phyloP scores from a whole-genome alignment of 2,888 invertebrate species.

The Limenitis camilla region DNA sequence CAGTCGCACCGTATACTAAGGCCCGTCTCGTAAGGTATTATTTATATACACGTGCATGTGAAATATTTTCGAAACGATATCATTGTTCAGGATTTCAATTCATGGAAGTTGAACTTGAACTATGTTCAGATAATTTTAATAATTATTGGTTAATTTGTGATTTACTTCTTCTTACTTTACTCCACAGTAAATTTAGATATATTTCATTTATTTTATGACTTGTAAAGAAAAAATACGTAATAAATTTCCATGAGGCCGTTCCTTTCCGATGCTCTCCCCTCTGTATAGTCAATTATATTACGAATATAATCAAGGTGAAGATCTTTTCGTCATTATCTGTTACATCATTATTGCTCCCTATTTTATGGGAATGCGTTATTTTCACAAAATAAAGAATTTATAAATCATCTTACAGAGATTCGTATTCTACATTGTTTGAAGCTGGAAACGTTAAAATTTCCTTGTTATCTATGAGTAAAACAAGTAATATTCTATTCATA shows the following conservation, averaged over 20 bases:
- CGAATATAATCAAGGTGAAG: conserved; percentile 6
- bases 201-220: not conserved
- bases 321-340: conserved; percentile 9
- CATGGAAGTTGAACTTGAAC: conserved; percentile 17
- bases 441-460: not conserved
- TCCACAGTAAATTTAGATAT: too few relatives aligned
- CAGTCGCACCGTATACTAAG: conserved; percentile 28
- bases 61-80: conserved; percentile 26
- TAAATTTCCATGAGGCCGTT: not conserved
- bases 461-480: too few relatives aligned
- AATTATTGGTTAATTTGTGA: not conserved
- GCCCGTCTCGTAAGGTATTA: conserved; percentile 28
- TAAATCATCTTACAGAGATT: too few relatives aligned
- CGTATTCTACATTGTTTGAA: too few relatives aligned
- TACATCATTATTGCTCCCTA: conserved; percentile 8
- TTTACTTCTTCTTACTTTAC: not conserved
- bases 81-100: conserved; percentile 25
- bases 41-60: conserved; percentile 27
- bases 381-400: not conserved
- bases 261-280: conserved; percentile 1
- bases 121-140: not conserved
- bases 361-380: conserved; percentile 5
- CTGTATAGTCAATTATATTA: conserved; percentile 1
- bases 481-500: not conserved
- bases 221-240: not conserved